Evolutionary conservation across 2,797 vertebrate genomes (phyloP).

Genomic region (Pyrocephalus nanus): DNA sequence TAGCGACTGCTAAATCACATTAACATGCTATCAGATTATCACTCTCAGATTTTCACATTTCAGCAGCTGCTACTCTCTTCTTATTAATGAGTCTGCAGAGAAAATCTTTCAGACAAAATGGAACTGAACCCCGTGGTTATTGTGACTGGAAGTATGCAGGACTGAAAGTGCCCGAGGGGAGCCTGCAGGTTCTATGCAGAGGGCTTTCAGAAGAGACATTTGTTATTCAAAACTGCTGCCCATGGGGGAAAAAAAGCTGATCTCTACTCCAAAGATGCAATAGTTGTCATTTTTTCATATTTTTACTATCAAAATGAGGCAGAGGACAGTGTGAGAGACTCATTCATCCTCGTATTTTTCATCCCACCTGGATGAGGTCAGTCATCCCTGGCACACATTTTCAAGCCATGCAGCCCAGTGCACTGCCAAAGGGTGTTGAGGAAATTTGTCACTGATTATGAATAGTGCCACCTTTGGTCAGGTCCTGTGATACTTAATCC

Average conservation of each 20-base stretch:
- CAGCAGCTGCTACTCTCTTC: slow-evolving; percentile 50
- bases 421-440: neutral
- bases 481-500: neutral
- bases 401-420: rapidly evolving
- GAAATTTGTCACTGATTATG: neutral
- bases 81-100: slow-evolving; percentile 41
- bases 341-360: neutral
- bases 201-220: slow-evolving; percentile 18
- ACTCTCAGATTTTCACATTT: slow-evolving; percentile 17
- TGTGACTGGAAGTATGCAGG: slow-evolving; percentile 18
- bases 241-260: neutral
- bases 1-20: neutral
- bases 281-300: neutral
- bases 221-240: slow-evolving; percentile 22
- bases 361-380: rapidly evolving
- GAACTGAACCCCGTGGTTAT: neutral
- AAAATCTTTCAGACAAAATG: slow-evolving; percentile 48
- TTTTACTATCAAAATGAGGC: neutral
- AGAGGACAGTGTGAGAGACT: neutral
- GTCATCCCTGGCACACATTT: neutral
- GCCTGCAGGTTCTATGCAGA: neutral
- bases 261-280: neutral
- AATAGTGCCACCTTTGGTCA: neutral
- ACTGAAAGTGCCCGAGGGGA: slow-evolving; percentile 4
- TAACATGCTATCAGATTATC: slow-evolving; percentile 47